Conservation (phyloP, 2,797 vertebrate genomes). For the Hyperoplus lanceolatus region DNA sequence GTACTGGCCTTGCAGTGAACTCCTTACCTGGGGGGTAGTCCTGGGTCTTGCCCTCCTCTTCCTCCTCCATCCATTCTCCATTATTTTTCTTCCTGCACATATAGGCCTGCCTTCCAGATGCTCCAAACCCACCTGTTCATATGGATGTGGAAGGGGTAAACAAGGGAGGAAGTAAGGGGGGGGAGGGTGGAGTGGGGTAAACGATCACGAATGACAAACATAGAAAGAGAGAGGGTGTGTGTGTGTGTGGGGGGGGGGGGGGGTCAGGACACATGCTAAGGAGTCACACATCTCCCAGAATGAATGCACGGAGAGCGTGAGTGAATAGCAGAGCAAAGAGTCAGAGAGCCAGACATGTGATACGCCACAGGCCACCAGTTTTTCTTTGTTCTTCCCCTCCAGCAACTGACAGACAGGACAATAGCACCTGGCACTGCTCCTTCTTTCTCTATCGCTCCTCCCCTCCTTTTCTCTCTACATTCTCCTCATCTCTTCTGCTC, state of each 20-base stretch:
- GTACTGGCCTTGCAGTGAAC: constrained; percentile 71
- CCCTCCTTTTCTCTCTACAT: constrained; percentile 58
- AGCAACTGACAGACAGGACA: constrained; percentile 82
- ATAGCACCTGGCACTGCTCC: constrained; percentile 77
- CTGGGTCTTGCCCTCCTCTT: constrained; percentile 25
- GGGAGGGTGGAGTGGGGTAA: constrained; percentile 1
- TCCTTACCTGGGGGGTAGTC: constrained; percentile 54
- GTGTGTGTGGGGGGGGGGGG: background rate
- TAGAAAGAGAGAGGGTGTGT: background rate
- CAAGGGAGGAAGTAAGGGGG: constrained; percentile 29
- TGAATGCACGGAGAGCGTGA: constrained; percentile 60
- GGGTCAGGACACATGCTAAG: constrained; percentile 42
- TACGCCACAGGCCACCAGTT: constrained; percentile 75
- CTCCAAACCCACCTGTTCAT: constrained; percentile 45
- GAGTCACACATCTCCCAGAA: constrained; percentile 65
- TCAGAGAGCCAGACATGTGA: constrained; percentile 78
- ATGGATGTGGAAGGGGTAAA: constrained; percentile 2
- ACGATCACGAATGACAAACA: constrained; percentile 46
- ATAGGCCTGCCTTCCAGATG: constrained; percentile 55
- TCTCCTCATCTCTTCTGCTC: constrained; percentile 61
- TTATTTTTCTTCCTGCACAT: constrained; percentile 33
- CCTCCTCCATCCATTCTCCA: constrained; percentile 13
- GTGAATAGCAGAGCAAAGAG: constrained; percentile 70
- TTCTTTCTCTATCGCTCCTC: constrained; percentile 56
- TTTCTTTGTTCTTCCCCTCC: constrained; percentile 77